Evolutionary conservation across 1,140 invertebrate species (phyloP).

Genomic region (Pygmarrhopalites habei): DNA sequence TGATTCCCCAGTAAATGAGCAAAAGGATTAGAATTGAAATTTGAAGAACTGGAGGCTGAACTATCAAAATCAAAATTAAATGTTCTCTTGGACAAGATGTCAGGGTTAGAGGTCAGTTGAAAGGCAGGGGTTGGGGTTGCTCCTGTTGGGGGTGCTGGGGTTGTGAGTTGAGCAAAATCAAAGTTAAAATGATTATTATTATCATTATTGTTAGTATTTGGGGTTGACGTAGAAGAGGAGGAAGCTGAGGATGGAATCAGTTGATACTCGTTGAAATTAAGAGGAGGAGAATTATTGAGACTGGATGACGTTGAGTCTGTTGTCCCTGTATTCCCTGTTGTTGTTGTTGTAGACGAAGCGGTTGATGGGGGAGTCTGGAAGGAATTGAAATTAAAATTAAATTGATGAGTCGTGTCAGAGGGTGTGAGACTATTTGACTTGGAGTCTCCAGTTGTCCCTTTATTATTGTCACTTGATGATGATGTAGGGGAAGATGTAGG

Average conservation of each 20-base stretch:
- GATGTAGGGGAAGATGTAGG: not conserved
- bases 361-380: too few relatives aligned
- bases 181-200: slow-evolving; percentile 7
- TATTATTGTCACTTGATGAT: not conserved
- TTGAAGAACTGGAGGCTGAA: not conserved
- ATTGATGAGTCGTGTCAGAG: too few relatives aligned
- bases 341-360: not conserved
- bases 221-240: not conserved
- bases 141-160: not conserved
- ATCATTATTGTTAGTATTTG: not conserved
- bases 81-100: slow-evolving; percentile 1
- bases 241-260: not conserved
- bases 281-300: too few relatives aligned
- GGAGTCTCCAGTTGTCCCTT: too few relatives aligned
- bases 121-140: not conserved
- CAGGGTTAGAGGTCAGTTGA: not conserved
- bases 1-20: not conserved
- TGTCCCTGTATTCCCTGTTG: too few relatives aligned
- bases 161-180: not conserved
- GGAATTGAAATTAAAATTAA: not conserved
- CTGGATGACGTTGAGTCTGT: too few relatives aligned
- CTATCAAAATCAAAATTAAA: slow-evolving; percentile 18
- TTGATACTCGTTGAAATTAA: too few relatives aligned
- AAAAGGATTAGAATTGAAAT: slow-evolving; percentile 6
- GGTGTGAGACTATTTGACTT: too few relatives aligned